A percentile compares a stretch with the other conserved stretches of the same genome.
These are phyloP conservation scores for human (Homo sapiens) DNA, from an alignment of 2,113 vertebrate species.

Conservation along the genomic window DNA sequence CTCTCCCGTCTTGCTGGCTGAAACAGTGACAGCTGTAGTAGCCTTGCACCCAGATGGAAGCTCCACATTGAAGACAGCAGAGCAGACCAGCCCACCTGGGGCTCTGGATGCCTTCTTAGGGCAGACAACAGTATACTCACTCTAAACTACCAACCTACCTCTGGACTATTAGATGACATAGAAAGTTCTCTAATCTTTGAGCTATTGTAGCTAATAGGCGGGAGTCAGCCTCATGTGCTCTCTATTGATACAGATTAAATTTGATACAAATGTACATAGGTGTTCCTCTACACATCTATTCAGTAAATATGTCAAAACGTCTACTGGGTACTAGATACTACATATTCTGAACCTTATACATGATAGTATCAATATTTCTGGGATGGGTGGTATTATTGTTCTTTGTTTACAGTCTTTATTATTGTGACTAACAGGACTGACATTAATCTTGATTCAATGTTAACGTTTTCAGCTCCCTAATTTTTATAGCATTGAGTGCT, in stretches of 20 bases:
- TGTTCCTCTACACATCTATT: not conserved
- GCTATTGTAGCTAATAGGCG: not conserved
- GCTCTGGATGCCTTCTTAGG: not conserved
- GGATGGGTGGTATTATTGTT: not conserved
- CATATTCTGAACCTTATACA: not conserved
- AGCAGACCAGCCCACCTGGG: not conserved
- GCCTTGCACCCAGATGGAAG: not conserved
- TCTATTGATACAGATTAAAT: not conserved
- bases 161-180: not conserved
- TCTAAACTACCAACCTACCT: not conserved
- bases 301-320: not conserved
- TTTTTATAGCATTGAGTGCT: not conserved
- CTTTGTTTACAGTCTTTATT: not conserved
- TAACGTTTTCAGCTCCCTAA: not conserved
- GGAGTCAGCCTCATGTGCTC: not conserved
- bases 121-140: not conserved
- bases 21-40: not conserved
- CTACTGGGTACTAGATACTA: fast-evolving
- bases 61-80: not conserved
- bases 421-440: not conserved
- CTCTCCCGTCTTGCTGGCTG: not conserved
- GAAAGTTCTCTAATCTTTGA: not conserved
- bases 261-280: not conserved
- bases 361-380: not conserved
- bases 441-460: not conserved